Base-by-base conservation (phyloP, 1,140 invertebrate genomes). In the Maniola jurtina region DNA sequence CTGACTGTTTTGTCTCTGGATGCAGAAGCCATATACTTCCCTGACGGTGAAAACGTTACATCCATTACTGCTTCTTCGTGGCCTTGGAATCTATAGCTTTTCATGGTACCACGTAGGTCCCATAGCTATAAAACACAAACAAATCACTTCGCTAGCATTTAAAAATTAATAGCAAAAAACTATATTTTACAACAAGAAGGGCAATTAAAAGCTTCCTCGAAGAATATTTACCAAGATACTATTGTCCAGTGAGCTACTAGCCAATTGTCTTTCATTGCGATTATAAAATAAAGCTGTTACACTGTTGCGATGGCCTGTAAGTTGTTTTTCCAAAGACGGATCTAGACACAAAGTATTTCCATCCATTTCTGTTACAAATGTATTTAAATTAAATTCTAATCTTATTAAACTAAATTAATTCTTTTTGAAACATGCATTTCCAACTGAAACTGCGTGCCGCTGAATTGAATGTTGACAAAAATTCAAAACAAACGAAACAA, bases 1-100 rank as follows among this genome's bases (percentile, higher is more conserved):
- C 96, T 91, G 0, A 98, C 95, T 33, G 95, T 95, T 83, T 94
- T 94, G 80, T 98, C 97, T 64, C 95, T 92, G 0, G 97, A 97
- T 35, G 93, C 94, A 34, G 96, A 96, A 4, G 96, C 96, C 72
- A 98, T 93, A 16, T 96, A 90, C 82, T 95, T 94, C 2, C 95
- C 96, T 61, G 94, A 93, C 52, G 96, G 95, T 10, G 96, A 95
- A 92, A 96, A 98, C 64, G 93, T 92, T 0, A 97, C 93, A 70
- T 94, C 93, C 65, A 92, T 91, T 7, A 95, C 93, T 11, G 89
- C 83, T 73, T 94, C 94, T 50, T 92, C 91, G 64, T 96, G 95
- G 0, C 93, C 94, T 57, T 92, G 84, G 75, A 95, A 95, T 73
- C 92, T 92, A 68, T 94, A 94, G 72, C 94, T 95, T 75, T 93